These are phyloP conservation scores for Anoplolepis gracilipes DNA, from an alignment of 1,140 invertebrate species.

Conservation along the genomic window DNA sequence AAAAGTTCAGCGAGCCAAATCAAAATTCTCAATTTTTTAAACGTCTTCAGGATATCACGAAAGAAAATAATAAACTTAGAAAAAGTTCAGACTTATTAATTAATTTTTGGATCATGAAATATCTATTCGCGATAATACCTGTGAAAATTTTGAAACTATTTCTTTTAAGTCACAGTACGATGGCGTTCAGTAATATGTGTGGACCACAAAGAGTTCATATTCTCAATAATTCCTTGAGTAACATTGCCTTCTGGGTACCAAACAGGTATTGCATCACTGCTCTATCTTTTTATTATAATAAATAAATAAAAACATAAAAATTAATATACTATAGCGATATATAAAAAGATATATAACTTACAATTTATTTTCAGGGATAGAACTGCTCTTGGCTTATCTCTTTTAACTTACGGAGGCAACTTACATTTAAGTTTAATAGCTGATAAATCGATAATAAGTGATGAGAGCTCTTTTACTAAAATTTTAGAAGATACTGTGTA, in stretches of 20 bases:
- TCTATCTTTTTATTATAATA: neutral
- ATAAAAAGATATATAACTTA: neutral
- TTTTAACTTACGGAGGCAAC: conserved; percentile 79
- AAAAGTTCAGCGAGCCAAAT: conserved; percentile 14
- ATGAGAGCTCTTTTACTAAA: conserved; percentile 62
- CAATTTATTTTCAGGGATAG: conserved; percentile 59
- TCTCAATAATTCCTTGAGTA: conserved; percentile 73
- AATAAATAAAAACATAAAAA: neutral
- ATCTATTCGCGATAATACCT: conserved; percentile 75
- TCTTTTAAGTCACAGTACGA: conserved; percentile 76
- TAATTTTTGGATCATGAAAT: conserved; percentile 80
- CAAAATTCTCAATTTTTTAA: conserved; percentile 67
- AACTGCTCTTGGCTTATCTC: conserved; percentile 77
- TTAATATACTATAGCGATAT: neutral
- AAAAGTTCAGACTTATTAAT: conserved; percentile 72
- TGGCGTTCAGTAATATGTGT: conserved; percentile 80
- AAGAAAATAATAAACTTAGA: conserved; percentile 67
- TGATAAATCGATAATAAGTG: conserved; percentile 75
- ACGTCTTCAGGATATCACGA: conserved; percentile 72
- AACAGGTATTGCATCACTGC: conserved; percentile 70
- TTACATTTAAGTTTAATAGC: conserved; percentile 77
- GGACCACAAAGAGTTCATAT: conserved; percentile 76
- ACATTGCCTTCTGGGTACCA: conserved; percentile 80
- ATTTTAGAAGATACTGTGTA: conserved; percentile 73
- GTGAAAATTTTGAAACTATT: conserved; percentile 69